Conservation (phyloP, 2,888 invertebrate species). For the Macrosiphum euphorbiae region DNA sequence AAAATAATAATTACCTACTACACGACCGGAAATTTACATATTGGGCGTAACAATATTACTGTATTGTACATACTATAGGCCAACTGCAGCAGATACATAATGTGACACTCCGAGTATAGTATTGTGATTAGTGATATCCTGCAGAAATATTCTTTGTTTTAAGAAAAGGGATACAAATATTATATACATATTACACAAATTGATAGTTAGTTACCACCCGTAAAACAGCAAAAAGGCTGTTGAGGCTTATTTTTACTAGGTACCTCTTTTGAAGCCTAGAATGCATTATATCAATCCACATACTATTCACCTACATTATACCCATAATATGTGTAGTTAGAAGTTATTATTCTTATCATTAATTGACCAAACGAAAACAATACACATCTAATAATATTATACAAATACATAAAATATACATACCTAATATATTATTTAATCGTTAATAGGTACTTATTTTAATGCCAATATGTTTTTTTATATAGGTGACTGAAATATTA, state of each 20-base stretch:
- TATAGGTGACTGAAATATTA: background rate
- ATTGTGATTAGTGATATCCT: background rate
- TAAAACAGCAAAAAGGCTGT: background rate
- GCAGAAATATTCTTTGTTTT: background rate
- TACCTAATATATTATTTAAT: background rate
- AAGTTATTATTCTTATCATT: background rate
- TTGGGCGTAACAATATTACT: background rate
- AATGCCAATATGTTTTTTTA: background rate
- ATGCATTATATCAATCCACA: background rate
- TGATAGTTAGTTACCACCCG: background rate
- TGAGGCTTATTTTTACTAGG: background rate
- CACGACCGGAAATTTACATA: background rate
- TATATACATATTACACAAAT: background rate
- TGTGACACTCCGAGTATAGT: background rate
- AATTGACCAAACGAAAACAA: background rate
- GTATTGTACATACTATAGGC: background rate
- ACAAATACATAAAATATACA: background rate
- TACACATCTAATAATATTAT: background rate
- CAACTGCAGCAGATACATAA: background rate
- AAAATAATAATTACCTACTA: background rate
- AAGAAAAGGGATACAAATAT: background rate
- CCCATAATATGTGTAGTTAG: background rate
- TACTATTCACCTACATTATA: background rate
- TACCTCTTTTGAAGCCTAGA: background rate
- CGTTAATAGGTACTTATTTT: background rate